Evolutionary conservation across 2,888 invertebrate species (phyloP).

Genomic region (Melipona bicolor): DNA sequence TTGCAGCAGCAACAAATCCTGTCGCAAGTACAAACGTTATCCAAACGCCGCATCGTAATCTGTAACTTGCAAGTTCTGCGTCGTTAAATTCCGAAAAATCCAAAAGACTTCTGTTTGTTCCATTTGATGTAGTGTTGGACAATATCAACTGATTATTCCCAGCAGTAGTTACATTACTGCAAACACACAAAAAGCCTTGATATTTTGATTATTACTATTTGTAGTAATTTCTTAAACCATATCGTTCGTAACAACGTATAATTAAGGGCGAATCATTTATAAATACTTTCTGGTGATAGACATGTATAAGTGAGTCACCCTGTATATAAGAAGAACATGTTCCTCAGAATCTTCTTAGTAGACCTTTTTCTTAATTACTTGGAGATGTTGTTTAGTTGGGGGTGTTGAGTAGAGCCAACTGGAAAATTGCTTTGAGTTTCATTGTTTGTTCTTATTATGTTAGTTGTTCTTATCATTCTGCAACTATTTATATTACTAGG

Average conservation of each 20-base stretch:
- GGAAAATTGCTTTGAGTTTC: constrained; percentile 68
- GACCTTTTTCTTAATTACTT: constrained; percentile 80
- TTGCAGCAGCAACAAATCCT: constrained; percentile 89
- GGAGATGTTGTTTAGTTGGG: constrained; percentile 73
- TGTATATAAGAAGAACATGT: constrained; percentile 81
- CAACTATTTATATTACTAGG: constrained; percentile 72
- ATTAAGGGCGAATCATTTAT: constrained; percentile 72
- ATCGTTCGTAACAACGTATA: constrained; percentile 14
- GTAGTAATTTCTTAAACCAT: constrained; percentile 23
- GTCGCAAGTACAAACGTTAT: constrained; percentile 89
- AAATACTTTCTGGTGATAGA: constrained; percentile 68
- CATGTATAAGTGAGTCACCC: constrained; percentile 80
- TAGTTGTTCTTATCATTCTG: constrained; percentile 67
- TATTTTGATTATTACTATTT: background rate
- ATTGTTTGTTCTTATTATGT: constrained; percentile 66
- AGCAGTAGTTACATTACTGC: constrained; percentile 77
- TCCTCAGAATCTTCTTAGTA: constrained; percentile 79
- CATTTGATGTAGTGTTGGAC: constrained; percentile 71
- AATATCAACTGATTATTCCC: constrained; percentile 75
- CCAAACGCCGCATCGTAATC: constrained; percentile 88
- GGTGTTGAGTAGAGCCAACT: constrained; percentile 65
- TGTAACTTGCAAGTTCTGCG: constrained; percentile 86
- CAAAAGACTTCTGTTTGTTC: constrained; percentile 74
- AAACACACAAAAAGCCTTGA: constrained; percentile 43
- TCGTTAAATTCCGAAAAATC: constrained; percentile 89